Percentiles rank a stretch among this genome's conserved stretches.
Conservation (phyloP, 2,888 invertebrate genomes). For the Drosophila nigritarsus region DNA sequence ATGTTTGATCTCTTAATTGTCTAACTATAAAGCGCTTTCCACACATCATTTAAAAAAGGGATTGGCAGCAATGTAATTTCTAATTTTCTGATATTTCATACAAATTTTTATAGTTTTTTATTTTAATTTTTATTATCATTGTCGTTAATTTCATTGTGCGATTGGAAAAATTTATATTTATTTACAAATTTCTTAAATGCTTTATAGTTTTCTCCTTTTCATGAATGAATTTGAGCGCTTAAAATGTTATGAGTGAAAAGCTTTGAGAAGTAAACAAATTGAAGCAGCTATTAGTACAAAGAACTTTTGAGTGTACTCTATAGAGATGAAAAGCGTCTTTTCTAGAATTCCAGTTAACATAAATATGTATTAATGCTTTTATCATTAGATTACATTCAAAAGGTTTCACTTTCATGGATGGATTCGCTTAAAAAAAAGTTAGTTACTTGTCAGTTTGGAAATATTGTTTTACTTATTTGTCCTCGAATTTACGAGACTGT, state of each 20-base stretch:
- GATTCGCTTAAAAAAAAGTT: too few relatives aligned
- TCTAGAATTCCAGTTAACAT: too few relatives aligned
- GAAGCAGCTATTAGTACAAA: too few relatives aligned
- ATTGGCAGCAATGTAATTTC: neutral
- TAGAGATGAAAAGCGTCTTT: too few relatives aligned
- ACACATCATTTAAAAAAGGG: neutral
- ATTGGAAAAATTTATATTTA: neutral
- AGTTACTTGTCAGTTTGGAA: neutral
- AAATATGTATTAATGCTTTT: too few relatives aligned
- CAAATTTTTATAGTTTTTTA: too few relatives aligned
- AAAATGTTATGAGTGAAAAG: neutral
- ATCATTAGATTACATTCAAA: too few relatives aligned
- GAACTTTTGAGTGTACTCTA: too few relatives aligned
- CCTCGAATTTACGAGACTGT: neutral
- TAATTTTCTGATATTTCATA: too few relatives aligned
- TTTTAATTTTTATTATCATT: neutral
- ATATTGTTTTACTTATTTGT: neutral
- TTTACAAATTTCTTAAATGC: neutral
- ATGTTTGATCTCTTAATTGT: neutral
- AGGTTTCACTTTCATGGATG: too few relatives aligned
- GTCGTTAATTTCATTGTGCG: neutral
- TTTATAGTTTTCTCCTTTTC: neutral
- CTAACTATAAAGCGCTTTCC: neutral
- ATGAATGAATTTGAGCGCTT: neutral
- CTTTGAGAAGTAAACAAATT: too few relatives aligned